phyloP scores from a whole-genome alignment of 2,888 invertebrate species.

The Onchidella celtica region DNA sequence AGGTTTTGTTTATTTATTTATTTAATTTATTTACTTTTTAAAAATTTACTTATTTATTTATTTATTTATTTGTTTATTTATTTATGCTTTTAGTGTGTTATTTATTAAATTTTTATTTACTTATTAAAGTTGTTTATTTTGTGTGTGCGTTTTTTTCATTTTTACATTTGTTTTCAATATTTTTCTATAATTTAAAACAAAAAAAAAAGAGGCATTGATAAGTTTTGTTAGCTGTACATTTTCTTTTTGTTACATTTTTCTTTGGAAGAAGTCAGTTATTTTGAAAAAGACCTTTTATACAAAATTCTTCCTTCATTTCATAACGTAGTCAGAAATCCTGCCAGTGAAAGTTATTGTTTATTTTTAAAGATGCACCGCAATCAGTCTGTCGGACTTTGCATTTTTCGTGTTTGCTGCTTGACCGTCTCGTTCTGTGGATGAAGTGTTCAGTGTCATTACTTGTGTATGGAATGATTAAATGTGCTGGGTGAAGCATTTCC shows the following conservation, averaged over 20 bases:
- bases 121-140: no score
- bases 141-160: neutral
- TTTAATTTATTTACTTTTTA: neutral
- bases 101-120: neutral
- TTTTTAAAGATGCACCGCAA: neutral
- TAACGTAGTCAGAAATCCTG: no score
- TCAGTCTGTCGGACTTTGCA: constrained; percentile 13
- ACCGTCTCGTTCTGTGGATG: constrained; percentile 38
- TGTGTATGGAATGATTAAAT: constrained; percentile 44
- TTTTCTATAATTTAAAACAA: no score
- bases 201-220: no score
- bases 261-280: no score
- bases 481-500: constrained; percentile 30
- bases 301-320: no score
- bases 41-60: neutral
- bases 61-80: neutral
- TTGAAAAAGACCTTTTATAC: no score
- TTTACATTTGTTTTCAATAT: no score
- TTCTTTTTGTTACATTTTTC: no score
- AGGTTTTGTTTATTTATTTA: neutral
- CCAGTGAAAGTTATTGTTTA: neutral
- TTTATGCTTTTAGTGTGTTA: neutral
- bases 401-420: constrained; percentile 42
- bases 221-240: no score
- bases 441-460: constrained; percentile 32